Base-by-base conservation (phyloP, 53 echinoderm and acorn worm species). In the Pentamera pediparva region DNA sequence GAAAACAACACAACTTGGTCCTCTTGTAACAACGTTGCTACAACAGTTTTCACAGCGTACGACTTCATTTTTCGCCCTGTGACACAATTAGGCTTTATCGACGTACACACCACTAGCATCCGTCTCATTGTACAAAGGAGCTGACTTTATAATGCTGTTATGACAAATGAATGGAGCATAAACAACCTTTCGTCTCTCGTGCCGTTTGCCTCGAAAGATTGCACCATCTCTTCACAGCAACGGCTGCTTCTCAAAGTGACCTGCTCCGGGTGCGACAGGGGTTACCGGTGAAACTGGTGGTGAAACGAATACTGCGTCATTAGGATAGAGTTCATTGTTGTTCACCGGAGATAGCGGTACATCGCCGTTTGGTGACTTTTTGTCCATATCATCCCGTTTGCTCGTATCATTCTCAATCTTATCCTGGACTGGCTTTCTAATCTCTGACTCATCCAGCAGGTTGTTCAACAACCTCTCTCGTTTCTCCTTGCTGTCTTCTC, bases 381-480 rank as follows among this genome's bases (percentile, higher is more conserved):
- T 32, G 17, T 29, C 11, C 25, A 52, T 11, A 17, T 29, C 9
- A 0, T 27, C 26, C 5, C 1, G 26, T 57, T 57, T 28, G 28
- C 6, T 15, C 11, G 9, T 28, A 27, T 26, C 32, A 17, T 57
- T 28, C 13, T 57, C 58, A 31, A 32, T 31, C 28, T 17, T 26
- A 6, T 25, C 32, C 32, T 28, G 28, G 18, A 27, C 38, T 43
- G 36, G 40, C n/a, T 59, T 60, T 59, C 47, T 61, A 12, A 53
- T 59, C 1, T 77, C 70, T 2, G 41, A 59, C 9, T 84, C 84
- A 28, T 83, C 84, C 30, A 83, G 33, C 49, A 83, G 78, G 22
- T 83, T 83, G 54, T 83, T 76, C 31, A 83, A 19, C 34, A 83
- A 63, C 22, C 78, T 56, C 18, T 70, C 53, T 70, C 84, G 20